Conservation (phyloP, 2,113 vertebrate genomes). For the Sminthopsis crassicaudata region DNA sequence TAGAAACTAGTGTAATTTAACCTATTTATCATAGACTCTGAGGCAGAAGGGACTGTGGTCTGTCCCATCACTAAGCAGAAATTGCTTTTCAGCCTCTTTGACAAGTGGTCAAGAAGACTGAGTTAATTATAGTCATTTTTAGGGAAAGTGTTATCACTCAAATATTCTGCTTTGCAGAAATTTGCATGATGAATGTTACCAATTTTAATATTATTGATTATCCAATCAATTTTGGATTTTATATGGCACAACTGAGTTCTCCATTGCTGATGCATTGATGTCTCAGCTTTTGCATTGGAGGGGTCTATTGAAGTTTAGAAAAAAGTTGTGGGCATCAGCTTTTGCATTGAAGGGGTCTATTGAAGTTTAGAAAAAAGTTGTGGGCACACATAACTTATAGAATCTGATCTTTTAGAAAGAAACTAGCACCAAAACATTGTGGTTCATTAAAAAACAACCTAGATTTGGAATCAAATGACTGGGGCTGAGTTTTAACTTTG, state of each 20-base stretch:
- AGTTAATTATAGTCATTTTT: slow-evolving; percentile 21
- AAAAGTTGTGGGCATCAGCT: background rate
- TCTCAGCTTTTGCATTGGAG: background rate
- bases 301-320: background rate
- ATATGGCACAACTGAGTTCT: background rate
- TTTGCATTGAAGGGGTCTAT: background rate
- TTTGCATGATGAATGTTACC: slow-evolving; percentile 66
- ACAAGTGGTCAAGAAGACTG: slow-evolving; percentile 48
- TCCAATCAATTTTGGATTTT: slow-evolving; percentile 45
- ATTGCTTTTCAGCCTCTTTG: background rate
- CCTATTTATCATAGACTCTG: background rate
- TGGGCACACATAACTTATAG: background rate
- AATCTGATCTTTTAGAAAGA: background rate
- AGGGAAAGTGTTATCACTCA: slow-evolving; percentile 9
- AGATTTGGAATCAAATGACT: background rate
- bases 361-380: background rate
- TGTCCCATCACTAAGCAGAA: background rate
- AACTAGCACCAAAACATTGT: background rate
- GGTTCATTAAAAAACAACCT: background rate
- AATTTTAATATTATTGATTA: slow-evolving; percentile 59
- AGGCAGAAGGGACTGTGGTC: background rate
- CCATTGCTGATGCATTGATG: background rate
- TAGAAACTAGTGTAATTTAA: background rate
- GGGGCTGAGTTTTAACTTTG: background rate
- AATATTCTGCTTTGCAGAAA: slow-evolving; percentile 19